Evolutionary conservation across 2,797 vertebrate species (phyloP).

Genomic region (Paedocypris micromegethes): DNA sequence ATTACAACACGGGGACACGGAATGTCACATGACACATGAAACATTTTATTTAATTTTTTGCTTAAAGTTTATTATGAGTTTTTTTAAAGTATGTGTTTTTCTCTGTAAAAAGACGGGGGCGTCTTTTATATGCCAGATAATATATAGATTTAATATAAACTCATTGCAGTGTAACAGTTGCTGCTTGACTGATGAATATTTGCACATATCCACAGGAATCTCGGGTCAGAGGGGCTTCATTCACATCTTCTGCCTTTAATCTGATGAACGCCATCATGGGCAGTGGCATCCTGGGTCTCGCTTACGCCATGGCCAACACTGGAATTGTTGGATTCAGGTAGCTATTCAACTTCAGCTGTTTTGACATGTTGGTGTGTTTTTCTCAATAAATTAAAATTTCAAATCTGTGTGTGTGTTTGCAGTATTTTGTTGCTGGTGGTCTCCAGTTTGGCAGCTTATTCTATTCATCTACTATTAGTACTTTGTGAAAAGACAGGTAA

Average conservation of each 20-base stretch:
- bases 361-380: not conserved
- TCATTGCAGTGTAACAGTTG: not conserved
- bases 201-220: constrained; percentile 19
- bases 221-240: constrained; percentile 65
- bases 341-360: constrained; percentile 23
- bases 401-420: constrained; percentile 32
- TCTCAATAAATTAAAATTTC: not conserved
- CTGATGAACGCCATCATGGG: constrained; percentile 96
- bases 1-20: no score
- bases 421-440: constrained; percentile 85
- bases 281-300: constrained; percentile 88
- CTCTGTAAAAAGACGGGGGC: no score
- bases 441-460: constrained; percentile 80
- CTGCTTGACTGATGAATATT: not conserved
- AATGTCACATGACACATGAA: no score
- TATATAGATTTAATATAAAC: no score
- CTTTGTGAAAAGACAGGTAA: constrained; percentile 92
- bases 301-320: constrained; percentile 87
- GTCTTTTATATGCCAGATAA: no score
- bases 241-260: constrained; percentile 85
- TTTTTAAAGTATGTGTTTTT: no score
- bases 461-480: constrained; percentile 86
- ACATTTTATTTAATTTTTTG: no score
- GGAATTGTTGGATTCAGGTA: constrained; percentile 90
- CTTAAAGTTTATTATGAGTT: no score